Base-by-base conservation (phyloP, 2,113 vertebrate species). In the Ancistrus triradiatus region DNA sequence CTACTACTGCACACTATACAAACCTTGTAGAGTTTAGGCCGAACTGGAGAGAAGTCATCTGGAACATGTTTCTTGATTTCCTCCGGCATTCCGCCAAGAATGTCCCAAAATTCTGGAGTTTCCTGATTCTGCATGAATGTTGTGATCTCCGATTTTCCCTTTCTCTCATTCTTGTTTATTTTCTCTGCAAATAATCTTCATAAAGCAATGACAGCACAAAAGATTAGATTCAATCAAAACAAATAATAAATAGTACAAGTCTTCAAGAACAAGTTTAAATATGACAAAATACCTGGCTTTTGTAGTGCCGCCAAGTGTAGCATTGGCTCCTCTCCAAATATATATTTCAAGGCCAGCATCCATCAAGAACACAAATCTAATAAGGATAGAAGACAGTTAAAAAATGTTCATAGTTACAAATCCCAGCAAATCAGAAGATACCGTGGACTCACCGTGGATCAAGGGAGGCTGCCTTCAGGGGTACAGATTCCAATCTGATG, bases 91-190 rank as follows among this genome's bases (percentile, higher is more conserved):
- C 96, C 95, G 0, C 95, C 95, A 8, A 98, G 78, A 0, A 31
- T 27, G 65, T 95, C 93, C 96, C 96, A 99, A 83, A 95, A 97
- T 4, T 82, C 90, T 0, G 93, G 91, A 6, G 85, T 80, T 79
- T 99, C 96, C 69, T 95, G 90, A 55, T 83, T 89, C 53, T 97
- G 93, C 15, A 74, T 69, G 59, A 97, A 77, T 33, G 89, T 82
- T 0, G 69, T 80, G 74, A 99, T 95, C 81, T 98, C 95, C 0
- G 95, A 90, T 66, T 95, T 98, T 22, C 94, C 89, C 65, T 98
- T 99, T 3, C 96, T 83, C 70, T 99, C 95, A 0, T 98, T 98
- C 78, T 98, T 98, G 77, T 96, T 98, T 59, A 99, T 96, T 85
- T 98, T 99, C 81, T 99, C 96, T 0, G 94, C 91, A 47, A 99